Evolutionary conservation across 53 echinoderm and acorn worm species (phyloP), one percentile per base, ranked within the genome.

Genomic region (Actinopyga echinites): DNA sequence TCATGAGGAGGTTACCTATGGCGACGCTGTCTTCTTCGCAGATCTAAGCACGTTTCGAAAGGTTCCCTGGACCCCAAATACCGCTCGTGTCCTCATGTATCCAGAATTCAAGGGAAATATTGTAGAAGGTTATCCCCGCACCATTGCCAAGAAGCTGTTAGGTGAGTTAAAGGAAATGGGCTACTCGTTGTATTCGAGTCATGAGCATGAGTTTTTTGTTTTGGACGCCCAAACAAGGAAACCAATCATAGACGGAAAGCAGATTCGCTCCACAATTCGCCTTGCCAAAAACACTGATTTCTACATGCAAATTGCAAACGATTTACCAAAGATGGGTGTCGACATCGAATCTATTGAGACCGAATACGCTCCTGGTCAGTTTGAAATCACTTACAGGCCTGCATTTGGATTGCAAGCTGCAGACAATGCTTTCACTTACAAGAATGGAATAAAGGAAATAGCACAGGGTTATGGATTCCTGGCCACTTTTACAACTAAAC

Each of bases 401-500:
- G 79, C 91, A 8, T 91, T 88, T 80, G 91, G 91, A 17, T 69
- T 91, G 54, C 32, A 57, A 69, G 55, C 87, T 24, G 88, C 88
- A 45, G 91, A 91, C 74, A 91, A 84, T n/a, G 91, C 87, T 1
- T 79, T 83, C 62, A 88, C 91, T 12, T 91, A 64, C 74, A 88
- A 80, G 40, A 81, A 73, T 25, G 81, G 86, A 10, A 84, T 91
- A 73, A 91, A 91, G 49, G 93, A 90, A 64, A 87, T 93, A 49
- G 86, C 87, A n/a, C 56, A 79, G 38, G 66, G 69, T 59, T 67
- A 79, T 64, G 87, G 93, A 15, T 90, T 83, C 33, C 68, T 90
- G 53, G 93, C 93, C 4, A 82, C 87, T 5, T 93, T 93, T 49
- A 92, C 90, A 90, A 67, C 86, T 22, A 86, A 89, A 54, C 90